Evolutionary conservation across 2,797 vertebrate species (phyloP), one percentile per base, ranked within the genome.

Genomic region (Chelmon rostratus): DNA sequence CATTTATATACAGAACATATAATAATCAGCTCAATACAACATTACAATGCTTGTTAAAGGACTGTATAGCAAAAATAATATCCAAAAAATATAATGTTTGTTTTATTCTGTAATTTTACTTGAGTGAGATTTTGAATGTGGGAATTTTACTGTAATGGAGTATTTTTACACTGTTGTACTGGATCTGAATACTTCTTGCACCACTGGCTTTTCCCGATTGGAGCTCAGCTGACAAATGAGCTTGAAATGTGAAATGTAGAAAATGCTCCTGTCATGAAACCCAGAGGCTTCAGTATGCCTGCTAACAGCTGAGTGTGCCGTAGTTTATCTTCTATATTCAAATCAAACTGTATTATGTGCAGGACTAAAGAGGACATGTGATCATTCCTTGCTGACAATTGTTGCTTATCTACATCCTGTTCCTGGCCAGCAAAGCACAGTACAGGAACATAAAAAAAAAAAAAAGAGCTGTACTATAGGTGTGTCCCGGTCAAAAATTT

Each of bases 401-500:
- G 52, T 21, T 46, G 52, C 79, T 86, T 89, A 83, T 87, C 78
- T 82, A 16, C 44, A 78, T 82, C 81, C 78, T 81, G 67, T 74
- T 75, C 42, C 53, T 72, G 61, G 58, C 68, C 44, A 56, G 61
- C 47, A 52, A 46, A 56, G 50, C 31, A 31, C 40, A 71, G 44
- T 7, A 18, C 58, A 72, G 78, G 59, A 50, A 62, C 18, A 84
- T 12, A 52, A 53, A 46, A 9, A 42, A 68, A 65, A 70, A 70
- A 16, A 38, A 40, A 58, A 68, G 58, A 67, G 37, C 11, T 44
- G 37, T 65, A 42, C 33, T 78, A n/a, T 78, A 58, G 58, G 73
- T 56, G 69, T 73, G 65, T 70, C 63, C 18, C 25, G 2, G 47
- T 44, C 37, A 49, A 50, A 81, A 50, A 50, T 25, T 16, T 38